phyloP scores from a whole-genome alignment of 2,888 invertebrate genomes.

The Chrysolina oricalcia region DNA sequence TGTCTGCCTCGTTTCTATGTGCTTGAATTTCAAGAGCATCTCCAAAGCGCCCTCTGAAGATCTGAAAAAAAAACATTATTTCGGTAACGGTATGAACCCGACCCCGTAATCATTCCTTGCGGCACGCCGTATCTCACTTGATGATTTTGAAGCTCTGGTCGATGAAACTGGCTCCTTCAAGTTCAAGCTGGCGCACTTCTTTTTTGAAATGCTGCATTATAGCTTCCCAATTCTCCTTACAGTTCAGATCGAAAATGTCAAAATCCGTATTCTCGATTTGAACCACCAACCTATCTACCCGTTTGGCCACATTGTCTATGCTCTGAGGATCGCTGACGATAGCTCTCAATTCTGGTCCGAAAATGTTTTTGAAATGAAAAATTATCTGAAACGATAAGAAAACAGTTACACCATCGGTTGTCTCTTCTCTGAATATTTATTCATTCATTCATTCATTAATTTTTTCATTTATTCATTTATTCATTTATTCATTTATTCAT shows the following conservation, averaged over 20 bases:
- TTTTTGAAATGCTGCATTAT: conserved; percentile 85
- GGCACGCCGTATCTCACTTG: conserved; percentile 71
- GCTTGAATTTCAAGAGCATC: conserved; percentile 85
- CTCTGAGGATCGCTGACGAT: conserved; percentile 90
- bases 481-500: no score
- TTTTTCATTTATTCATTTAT: no score
- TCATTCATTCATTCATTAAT: no score
- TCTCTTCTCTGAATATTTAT: no score
- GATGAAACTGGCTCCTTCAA: conserved; percentile 88
- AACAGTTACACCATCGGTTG: no score
- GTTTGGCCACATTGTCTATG: conserved; percentile 88
- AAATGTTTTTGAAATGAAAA: conserved; percentile 91
- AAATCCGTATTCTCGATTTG: conserved; percentile 87
- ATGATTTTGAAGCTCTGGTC: conserved; percentile 89
- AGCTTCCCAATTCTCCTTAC: conserved; percentile 90
- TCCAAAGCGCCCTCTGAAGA: conserved; percentile 88
- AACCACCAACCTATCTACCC: conserved; percentile 84
- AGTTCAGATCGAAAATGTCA: conserved; percentile 85
- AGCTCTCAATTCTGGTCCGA: conserved; percentile 89
- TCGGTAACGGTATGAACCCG: neutral
- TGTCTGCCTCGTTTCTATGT: conserved; percentile 83
- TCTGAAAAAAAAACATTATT: conserved; percentile 67
- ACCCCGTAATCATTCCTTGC: no score
- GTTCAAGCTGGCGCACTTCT: conserved; percentile 83
- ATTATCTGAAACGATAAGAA: conserved; percentile 75